Percentiles rank a stretch among this genome's conserved stretches.
phyloP scores from a whole-genome alignment of 2,888 invertebrate species.

The Crocallis elinguaria region DNA sequence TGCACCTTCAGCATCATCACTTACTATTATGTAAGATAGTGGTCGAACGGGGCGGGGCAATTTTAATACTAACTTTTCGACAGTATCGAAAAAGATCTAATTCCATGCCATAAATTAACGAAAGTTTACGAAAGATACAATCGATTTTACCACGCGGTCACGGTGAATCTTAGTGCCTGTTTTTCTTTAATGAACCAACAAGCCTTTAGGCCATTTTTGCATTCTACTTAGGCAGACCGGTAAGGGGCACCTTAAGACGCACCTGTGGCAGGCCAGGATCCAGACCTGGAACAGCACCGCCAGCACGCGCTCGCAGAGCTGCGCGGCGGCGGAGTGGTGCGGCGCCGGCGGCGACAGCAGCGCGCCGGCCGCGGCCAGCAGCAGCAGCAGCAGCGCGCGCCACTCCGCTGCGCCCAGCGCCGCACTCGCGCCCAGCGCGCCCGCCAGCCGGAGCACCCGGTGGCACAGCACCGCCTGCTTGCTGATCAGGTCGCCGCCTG shows the following conservation, averaged over 20 bases:
- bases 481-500: conserved; percentile 95
- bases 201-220: too few species aligned
- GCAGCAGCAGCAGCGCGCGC: conserved; percentile 94
- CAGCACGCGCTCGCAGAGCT: conserved; percentile 96
- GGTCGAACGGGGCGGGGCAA: too few species aligned
- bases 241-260: background rate
- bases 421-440: conserved; percentile 85
- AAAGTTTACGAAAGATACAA: too few species aligned
- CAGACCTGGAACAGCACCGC: conserved; percentile 93
- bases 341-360: conserved; percentile 96
- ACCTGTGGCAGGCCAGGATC: conserved; percentile 36
- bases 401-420: conserved; percentile 93
- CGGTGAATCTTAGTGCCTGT: too few species aligned
- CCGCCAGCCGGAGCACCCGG: conserved; percentile 93
- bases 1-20: too few species aligned
- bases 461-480: conserved; percentile 97
- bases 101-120: too few species aligned
- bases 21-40: too few species aligned
- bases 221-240: background rate
- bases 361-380: conserved; percentile 93
- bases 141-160: too few species aligned
- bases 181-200: too few species aligned
- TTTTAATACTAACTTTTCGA: too few species aligned
- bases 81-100: too few species aligned
- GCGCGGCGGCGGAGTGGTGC: conserved; percentile 97